Evolutionary conservation across 2,113 vertebrate genomes (phyloP), one percentile per base, ranked within the genome.

Genomic region (Gopherus evgoodei): DNA sequence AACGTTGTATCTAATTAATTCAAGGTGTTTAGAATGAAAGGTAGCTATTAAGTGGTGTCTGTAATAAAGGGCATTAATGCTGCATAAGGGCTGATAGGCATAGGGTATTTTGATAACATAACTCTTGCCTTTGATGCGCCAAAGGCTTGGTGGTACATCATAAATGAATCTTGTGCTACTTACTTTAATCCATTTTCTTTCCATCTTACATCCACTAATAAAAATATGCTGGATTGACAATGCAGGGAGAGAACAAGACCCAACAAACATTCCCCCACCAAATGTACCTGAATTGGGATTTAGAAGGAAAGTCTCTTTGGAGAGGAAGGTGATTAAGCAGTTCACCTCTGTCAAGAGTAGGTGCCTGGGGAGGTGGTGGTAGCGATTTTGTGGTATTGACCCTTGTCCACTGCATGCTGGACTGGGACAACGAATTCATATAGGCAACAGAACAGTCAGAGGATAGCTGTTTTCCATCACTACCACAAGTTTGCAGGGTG

Each of bases 1-100:
- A 96, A 96, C 76, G 80, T 92, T 95, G 89, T 79, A 81, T 91
- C 88, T 93, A 96, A 97, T 92, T 96, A 96, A 96, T 97, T 89
- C 93, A 95, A 96, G 93, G 94, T 96, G 95, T 94, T 97, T 95
- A 91, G 89, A 95, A 95, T 92, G 93, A 97, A 97, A 97, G 95
- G 95, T 95, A 95, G 92, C 92, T 95, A 97, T 97, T 97, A 98
- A 91, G 95, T 49, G 42, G 92, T 91, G 78, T 83, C 50, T 94
- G 82, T 96, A 97, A 96, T 93, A 95, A 97, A 90, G 13, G 54
- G 65, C 54, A 80, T 72, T 91, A 93, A 94, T 35, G 83, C 69
- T 90, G 75, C 76, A 53, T 85, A 65, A 76, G 81, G 38, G 81
- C 69, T 87, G 88, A 80, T 7, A 82, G 94, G 91, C 89, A 89